Base-by-base conservation (phyloP, 1,140 invertebrate species). In the Cephus cinctus region DNA sequence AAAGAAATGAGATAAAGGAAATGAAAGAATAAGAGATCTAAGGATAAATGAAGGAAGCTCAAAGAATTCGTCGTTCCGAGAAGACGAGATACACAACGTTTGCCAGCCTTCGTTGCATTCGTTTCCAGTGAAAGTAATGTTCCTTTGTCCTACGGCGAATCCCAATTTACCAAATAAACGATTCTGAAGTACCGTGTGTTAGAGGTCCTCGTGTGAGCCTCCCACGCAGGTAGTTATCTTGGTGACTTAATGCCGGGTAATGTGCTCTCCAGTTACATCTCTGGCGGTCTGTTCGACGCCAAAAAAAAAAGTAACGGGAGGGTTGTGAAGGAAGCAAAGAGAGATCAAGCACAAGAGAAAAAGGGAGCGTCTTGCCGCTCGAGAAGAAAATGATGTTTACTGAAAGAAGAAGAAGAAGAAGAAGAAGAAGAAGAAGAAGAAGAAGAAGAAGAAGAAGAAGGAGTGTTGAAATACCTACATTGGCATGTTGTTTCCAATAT, bases 161-260 rank as follows among this genome's bases (percentile, higher is more conserved):
- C 34, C 34, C 34, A 36, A 36, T 36, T 36, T 8, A 36, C 34
- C 14, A 36, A 36, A 36, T 36, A 36, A 36, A 36, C 14, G 34
- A 36, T 36, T n/a, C n/a, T n/a, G 34, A 36, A 15, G 34, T 18
- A 36, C 34, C 34, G 34, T 36, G 34, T 18, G 34, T 27, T 38
- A 15, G 22, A 22, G 25, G 30, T 18, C 45, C 40, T 44, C 49
- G 54, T 47, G 50, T 50, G 52, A 62, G 67, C 69, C 69, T 68
- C 70, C 66, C 69, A 71, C 68, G 63, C 69, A 65, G 60, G 63
- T 67, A 69, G 67, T 71, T 71, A 73, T 73, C 70, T 70, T 67
- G 61, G 69, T 71, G 69, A 73, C 70, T 73, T 71, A 73, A 73
- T 71, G 67, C 65, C 63, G 61, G 65, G 62, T 73, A 71, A 73